Base-by-base conservation (phyloP, 2,888 invertebrate genomes). In the Arrhopalites spinosus region DNA sequence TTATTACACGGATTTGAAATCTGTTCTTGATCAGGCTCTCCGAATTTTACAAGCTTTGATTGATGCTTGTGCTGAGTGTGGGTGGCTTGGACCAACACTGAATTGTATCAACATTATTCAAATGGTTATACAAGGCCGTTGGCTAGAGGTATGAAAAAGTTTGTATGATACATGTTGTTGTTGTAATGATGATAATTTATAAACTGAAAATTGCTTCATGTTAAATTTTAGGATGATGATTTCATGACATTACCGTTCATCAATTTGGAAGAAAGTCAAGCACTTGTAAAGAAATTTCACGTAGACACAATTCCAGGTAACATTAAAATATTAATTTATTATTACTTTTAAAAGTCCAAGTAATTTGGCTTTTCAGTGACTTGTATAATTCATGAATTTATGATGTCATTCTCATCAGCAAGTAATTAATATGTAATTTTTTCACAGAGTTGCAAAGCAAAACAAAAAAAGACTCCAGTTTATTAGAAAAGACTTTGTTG, bases 21-120 rank as follows among this genome's bases (percentile, higher is more conserved):
- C 96, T 17, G 96, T 98, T 0, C 88, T 99, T 69, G 99, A 99
- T 87, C 98, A 99, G 86, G 91, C 96, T 23, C 92, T 98, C 61
- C 90, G 99, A 84, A 94, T 99, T 79, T 86, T 98, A 81, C 97
- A 97, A 93, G 97, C 98, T 25, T 96, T 98, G 94, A 92, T 98
- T 83, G 99, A 98, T 86, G 91, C 95, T 15, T 90, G 92, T 61
- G 94, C 96, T 0, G 94, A 96, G 85, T 89, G 91, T 82, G 96
- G 96, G 67, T 98, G 96, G 95, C 87, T 98, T 8, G 88, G 90
- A 5, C 91, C 93, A 1, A 91, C 94, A 0, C 85, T 98, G 17
- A 89, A 90, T 75, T 88, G 93, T 75, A 92, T 94, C 82, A 88
- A 90, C 80, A 83, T 94, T 13, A 90, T 96, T 87, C 98, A 98